Conservation (phyloP, 1,140 invertebrate genomes). For the Wasmannia auropunctata region DNA sequence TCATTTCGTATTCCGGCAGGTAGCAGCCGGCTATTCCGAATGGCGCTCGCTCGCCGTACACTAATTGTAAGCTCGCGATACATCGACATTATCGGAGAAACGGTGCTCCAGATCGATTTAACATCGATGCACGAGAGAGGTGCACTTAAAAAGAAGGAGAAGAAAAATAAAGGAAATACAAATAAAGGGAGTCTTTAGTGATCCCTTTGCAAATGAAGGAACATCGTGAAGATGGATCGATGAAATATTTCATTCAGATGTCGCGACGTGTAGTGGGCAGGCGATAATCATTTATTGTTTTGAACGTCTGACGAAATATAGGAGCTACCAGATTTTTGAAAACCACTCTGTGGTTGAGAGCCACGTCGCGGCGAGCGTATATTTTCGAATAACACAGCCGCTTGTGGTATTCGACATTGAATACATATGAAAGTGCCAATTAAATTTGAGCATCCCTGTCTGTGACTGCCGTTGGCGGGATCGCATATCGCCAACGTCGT, state of each 20-base stretch:
- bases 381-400: not conserved
- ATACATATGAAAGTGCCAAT: constrained; percentile 15
- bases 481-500: too few species aligned
- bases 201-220: not conserved
- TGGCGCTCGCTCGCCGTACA: not conserved
- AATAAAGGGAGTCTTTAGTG: not conserved
- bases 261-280: not conserved
- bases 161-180: not conserved
- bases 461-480: constrained; percentile 8
- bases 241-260: not conserved
- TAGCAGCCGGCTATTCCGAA: not conserved
- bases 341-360: not conserved
- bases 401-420: not conserved
- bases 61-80: not conserved
- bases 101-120: not conserved
- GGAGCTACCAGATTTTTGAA: not conserved
- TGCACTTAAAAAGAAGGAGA: not conserved
- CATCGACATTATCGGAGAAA: not conserved
- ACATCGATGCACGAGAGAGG: not conserved
- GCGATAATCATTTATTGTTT: not conserved
- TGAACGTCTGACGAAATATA: not conserved
- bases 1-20: constrained; percentile 46
- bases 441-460: constrained; percentile 30
- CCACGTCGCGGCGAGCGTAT: not conserved
- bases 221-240: not conserved